Evolutionary conservation across 2,113 vertebrate species (phyloP), one percentile per base, ranked within the genome.

Genomic region (Mellivora capensis): DNA sequence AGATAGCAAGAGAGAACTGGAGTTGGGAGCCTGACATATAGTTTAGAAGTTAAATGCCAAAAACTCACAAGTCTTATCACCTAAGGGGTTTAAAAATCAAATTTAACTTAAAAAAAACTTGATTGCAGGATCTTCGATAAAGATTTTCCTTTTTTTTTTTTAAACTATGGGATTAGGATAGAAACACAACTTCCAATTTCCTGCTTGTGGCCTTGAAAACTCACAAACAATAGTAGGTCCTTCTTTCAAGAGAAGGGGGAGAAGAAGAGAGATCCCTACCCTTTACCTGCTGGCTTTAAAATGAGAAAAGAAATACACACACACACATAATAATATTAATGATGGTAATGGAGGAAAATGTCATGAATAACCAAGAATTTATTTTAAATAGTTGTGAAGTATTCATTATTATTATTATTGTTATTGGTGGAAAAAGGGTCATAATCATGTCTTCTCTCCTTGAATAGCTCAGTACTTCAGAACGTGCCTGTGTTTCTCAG

Each of bases 41-140:
- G 94, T 97, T 96, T 94, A 96, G 83, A 96, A 96, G 54, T 87
- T 59, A 91, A 98, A 91, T 97, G 74, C 89, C 88, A 69, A 90
- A 97, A 74, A 29, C 27, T 54, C 47, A 42, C 20, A 89, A 3
- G 62, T 96, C 42, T 94, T 82, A 80, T 96, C 61, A 69, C 62
- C 80, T 59, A 61, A 91, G 72, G 82, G 83, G 96, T 95, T 95
- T 95, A 74, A 90, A 84, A 96, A 97, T 96, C 86, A 91, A 91
- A 91, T 90, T 96, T 82, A 91, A 97, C 71, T 97, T 74, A 15
- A 93, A 96, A 93, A 64, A 59, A 72, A 77, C 25, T 18, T 84
- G 81, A 82, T 92, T 67, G n/a, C 76, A 87, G 42, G 54, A 90
- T 93, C 81, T 96, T 90, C 31, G 62, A 64, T 90, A 54, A 72